Evolutionary conservation across 2,888 invertebrate genomes (phyloP), one percentile per base, ranked within the genome.

Genomic region (Apotomis betuletana): DNA sequence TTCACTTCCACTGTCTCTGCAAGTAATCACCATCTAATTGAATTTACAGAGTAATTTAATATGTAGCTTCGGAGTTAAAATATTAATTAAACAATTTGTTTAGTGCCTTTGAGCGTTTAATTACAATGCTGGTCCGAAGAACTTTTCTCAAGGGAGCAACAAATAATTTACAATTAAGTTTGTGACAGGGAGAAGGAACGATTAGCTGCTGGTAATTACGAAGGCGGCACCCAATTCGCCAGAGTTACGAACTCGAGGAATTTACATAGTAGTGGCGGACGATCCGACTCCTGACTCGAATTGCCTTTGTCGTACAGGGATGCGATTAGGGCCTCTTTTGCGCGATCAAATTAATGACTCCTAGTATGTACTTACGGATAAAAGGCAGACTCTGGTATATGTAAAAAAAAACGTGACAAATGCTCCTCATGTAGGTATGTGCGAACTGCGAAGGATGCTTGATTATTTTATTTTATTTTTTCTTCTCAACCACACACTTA

Each of bases 91-190:
- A 72, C 76, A 75, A 76, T 77, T 76, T 74, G 74, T 77, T 70
- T 74, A 63, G 72, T 68, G 60, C 75, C 75, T 75, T 74, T 75
- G 73, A 73, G 76, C 75, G 70, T 75, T 77, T 77, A 77, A 77
- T 77, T 76, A 77, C 65, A 72, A 69, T 73, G 67, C 72, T 63
- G 70, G 70, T 65, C 65, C 38, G 51, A 71, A 75, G 74, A 77
- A 76, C 69, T 76, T 74, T 69, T 74, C 70, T 69, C 69, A 57
- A 59, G 73, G 70, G 60, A 57, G 57, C 76, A 75, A 76, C 76
- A 77, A 79, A 79, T 77, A 74, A 78, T 78, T 75, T 76, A 75
- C 76, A 75, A 77, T 75, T 74, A 77, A 77, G 70, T 79, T 76
- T 70, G 75, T 70, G 78, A 72, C 67, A 67, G 62, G 58, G 63